A percentile compares a stretch with the other conserved stretches of the same genome.
These are phyloP conservation scores for Pitta sordida DNA, from an alignment of 2,113 vertebrate species.

Conservation along the genomic window DNA sequence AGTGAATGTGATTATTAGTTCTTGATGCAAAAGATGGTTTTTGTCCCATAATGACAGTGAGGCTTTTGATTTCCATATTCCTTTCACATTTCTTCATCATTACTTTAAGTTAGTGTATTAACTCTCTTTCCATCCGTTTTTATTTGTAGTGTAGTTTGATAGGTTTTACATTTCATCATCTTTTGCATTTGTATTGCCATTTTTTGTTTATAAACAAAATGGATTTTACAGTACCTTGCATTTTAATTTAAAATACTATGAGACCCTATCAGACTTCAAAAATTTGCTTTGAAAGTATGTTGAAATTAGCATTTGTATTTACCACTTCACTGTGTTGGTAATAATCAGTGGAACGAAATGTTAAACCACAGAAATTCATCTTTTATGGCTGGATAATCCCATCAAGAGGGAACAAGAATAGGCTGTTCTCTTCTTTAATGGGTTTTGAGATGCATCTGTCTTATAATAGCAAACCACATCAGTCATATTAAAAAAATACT, in stretches of 20 bases:
- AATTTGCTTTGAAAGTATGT: constrained; percentile 52
- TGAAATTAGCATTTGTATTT: constrained; percentile 72
- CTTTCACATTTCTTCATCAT: neutral
- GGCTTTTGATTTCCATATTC: neutral
- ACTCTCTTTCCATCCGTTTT: neutral
- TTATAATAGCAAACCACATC: constrained; percentile 46
- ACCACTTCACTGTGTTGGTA: constrained; percentile 59
- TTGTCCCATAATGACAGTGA: neutral
- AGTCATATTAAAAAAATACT: constrained; percentile 50
- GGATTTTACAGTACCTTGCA: constrained; percentile 48
- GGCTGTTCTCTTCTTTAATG: constrained; percentile 28
- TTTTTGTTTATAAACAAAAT: constrained; percentile 48
- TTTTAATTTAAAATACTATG: constrained; percentile 51
- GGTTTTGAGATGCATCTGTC: constrained; percentile 50
- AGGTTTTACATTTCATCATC: neutral
- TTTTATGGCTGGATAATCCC: constrained; percentile 66
- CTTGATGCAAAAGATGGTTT: neutral
- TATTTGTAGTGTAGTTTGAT: neutral
- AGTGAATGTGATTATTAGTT: neutral
- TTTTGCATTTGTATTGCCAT: neutral
- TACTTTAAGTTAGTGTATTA: neutral
- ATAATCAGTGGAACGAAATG: constrained; percentile 64
- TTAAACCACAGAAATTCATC: constrained; percentile 60
- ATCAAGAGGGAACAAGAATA: constrained; percentile 62
- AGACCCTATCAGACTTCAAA: constrained; percentile 40